These are phyloP conservation scores for Rotaria sp. DNA, from an alignment of 2,888 invertebrate species.

Conservation along the genomic window DNA sequence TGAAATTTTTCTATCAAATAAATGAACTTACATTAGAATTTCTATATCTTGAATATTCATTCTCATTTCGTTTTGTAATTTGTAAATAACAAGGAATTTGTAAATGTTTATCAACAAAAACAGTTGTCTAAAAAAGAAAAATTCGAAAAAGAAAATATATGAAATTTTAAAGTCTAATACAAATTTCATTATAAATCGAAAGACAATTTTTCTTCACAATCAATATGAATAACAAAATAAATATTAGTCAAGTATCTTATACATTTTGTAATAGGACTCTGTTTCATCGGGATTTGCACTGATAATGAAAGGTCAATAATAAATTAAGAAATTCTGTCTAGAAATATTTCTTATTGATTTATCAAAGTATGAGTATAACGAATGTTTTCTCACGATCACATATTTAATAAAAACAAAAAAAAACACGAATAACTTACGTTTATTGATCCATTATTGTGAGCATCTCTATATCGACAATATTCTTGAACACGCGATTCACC, in stretches of 20 bases:
- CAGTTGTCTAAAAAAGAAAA: not conserved
- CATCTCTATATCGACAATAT: slow-evolving; percentile 6
- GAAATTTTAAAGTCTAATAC: too few species aligned
- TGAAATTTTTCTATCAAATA: not conserved
- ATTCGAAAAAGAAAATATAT: too few species aligned
- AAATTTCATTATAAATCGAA: too few species aligned
- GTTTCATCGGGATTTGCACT: too few species aligned
- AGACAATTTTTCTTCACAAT: not conserved
- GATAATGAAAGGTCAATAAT: too few species aligned
- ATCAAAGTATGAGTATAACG: too few species aligned
- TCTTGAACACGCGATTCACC: not conserved
- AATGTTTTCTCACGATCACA: too few species aligned
- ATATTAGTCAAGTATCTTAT: not conserved
- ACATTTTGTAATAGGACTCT: too few species aligned
- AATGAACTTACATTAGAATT: not conserved
- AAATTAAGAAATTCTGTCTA: too few species aligned
- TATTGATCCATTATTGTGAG: not conserved
- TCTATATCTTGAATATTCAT: slow-evolving; percentile 19
- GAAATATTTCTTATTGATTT: too few species aligned
- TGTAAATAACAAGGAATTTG: not conserved
- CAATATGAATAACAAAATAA: not conserved
- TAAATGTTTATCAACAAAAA: not conserved
- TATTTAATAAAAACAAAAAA: too few species aligned
- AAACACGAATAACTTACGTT: not conserved
- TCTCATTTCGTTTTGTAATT: not conserved